Evolutionary conservation across 2,113 vertebrate species (phyloP).

Genomic region (Dipodomys stephensi): DNA sequence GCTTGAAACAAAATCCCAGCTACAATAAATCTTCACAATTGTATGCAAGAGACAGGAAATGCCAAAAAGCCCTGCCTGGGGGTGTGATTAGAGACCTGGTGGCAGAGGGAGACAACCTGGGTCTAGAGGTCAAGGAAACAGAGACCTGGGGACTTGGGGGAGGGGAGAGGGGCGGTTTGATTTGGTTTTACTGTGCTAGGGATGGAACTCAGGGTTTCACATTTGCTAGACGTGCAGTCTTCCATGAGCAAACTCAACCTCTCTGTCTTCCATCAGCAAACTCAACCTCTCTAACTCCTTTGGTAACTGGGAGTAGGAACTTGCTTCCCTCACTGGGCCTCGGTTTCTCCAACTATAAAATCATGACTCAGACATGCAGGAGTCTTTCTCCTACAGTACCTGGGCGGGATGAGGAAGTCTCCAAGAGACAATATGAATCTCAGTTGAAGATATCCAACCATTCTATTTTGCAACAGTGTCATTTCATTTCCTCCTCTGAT

Average conservation of each 20-base stretch:
- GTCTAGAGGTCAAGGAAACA: slow-evolving; percentile 5
- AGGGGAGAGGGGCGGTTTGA: not conserved
- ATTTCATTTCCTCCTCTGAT: slow-evolving; percentile 69
- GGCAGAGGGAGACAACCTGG: not conserved
- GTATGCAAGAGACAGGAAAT: slow-evolving; percentile 50
- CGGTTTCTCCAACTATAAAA: not conserved
- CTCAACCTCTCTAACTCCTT: not conserved
- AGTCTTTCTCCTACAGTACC: too few species aligned
- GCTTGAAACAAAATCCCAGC: slow-evolving; percentile 76
- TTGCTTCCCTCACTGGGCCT: not conserved
- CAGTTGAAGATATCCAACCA: slow-evolving; percentile 29
- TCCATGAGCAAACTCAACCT: not conserved
- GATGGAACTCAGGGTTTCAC: not conserved
- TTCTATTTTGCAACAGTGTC: slow-evolving; percentile 60
- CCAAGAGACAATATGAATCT: not conserved
- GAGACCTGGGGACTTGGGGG: not conserved
- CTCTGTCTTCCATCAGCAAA: not conserved
- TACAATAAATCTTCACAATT: slow-evolving; percentile 66
- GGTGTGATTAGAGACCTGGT: not conserved
- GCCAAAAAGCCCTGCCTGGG: not conserved
- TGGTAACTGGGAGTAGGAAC: too few species aligned
- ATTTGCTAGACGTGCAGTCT: not conserved
- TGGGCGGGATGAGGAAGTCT: not conserved
- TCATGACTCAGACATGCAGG: not conserved
- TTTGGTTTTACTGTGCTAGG: not conserved